phyloP scores from a whole-genome alignment of 2,888 invertebrate species.

The Diplolepis rosae region DNA sequence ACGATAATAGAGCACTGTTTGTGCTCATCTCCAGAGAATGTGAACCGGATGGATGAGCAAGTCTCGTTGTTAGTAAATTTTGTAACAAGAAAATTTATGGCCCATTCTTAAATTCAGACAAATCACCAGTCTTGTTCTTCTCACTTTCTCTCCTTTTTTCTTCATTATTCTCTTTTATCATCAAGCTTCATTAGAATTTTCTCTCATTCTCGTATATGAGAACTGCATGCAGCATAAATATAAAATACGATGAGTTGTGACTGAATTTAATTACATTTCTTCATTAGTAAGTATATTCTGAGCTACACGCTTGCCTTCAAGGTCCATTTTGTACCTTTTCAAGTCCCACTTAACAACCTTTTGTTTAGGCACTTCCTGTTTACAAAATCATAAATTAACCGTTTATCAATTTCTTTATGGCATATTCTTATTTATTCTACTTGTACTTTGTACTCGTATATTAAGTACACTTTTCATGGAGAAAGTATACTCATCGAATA shows the following conservation, averaged over 20 bases:
- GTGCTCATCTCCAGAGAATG: neutral
- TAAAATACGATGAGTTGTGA: neutral
- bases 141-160: neutral
- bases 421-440: neutral
- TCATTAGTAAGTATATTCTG: constrained; percentile 14
- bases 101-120: constrained; percentile 6
- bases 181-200: neutral
- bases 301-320: neutral
- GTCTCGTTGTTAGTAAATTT: constrained; percentile 17
- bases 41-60: constrained; percentile 21
- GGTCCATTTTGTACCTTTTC: neutral
- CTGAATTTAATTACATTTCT: constrained; percentile 17
- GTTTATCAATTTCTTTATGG: neutral
- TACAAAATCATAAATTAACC: neutral
- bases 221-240: neutral
- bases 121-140: neutral
- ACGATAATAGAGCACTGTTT: neutral
- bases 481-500: too few species aligned
- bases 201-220: neutral
- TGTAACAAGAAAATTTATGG: constrained; percentile 13
- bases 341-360: neutral
- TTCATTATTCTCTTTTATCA: neutral
- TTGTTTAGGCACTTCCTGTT: constrained; percentile 1
- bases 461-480: too few species aligned
- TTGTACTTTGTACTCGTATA: neutral